Evolutionary conservation across 1,140 invertebrate genomes (phyloP), one percentile per base, ranked within the genome.

Genomic region (Euura saliciscinereae): DNA sequence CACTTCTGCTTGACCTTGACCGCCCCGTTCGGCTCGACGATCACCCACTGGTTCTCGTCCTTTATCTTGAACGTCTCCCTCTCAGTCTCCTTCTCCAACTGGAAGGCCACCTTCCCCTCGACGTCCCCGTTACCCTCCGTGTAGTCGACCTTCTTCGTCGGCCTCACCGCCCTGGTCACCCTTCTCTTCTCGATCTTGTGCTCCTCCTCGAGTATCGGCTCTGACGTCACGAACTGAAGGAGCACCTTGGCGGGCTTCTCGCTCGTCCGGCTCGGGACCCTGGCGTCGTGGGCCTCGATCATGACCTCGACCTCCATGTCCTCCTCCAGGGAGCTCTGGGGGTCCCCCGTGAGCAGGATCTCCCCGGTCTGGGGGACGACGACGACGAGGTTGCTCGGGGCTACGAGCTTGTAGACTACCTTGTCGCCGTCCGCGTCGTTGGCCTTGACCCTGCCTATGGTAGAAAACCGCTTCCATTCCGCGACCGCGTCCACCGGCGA

Each of bases 1-100:
- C 96, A 98, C 90, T 97, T 97, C 90, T 97, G 96, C 87, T 97
- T 97, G 51, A 98, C 96, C 78, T 93, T 92, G 73, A 98, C 96
- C 44, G 95, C 95, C 72, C 96, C 96, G 87, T 95, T 97, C 6
- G 93, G 91, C 83, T 96, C 95, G 51, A 98, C 96, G 10, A 94
- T 96, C 43, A 98, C 96, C 96, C 96, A 98, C 66, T 94, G 93
- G 88, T 96, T 97, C 85, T 97, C 95, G 78, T 97, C 96, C 71
- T 95, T 90, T 78, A 98, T 96, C 87, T 97, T 97, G 84, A 97
- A 98, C 7, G 94, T 96, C 84, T 98, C 96, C 78, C 94, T 91
- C 72, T 97, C 95, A 42, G 94, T 95, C 86, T 97, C 95, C 83
- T 97, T 97, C 79, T 97, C 96, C 67, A 98, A 85, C 65, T 95